Evolutionary conservation across 64 coral and sea anemone species (phyloP), one percentile per base, ranked within the genome.

Genomic region (Pachyseris speciosa): DNA sequence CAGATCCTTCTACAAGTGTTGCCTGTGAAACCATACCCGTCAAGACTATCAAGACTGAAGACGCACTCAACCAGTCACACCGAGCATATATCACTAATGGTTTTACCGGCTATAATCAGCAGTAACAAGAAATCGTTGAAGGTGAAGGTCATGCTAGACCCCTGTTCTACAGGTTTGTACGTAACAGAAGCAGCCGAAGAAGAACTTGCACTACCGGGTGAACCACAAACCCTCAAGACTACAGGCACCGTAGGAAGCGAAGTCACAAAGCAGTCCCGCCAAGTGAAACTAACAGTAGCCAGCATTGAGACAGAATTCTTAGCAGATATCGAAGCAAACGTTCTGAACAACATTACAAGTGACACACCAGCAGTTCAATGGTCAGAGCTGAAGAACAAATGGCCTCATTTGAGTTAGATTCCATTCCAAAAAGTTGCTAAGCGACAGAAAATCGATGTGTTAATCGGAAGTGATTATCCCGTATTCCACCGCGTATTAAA

Each of bases 101-200:
- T 94, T 36, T 43, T 94, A 5, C n/a, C n/a, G n/a, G 83, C 84
- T 7, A 17, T 78, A 47, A 86, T 87, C 45, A 86, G 47, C 1
- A 91, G 84, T 24, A 25, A 67, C 0, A 44, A 83, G 3, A 84
- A 83, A 44, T 52, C 29, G 60, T 58, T 93, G 71, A 44, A 37
- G 47, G 91, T 86, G 7, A 93, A 89, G n/a, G 77, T 89, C 19
- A 94, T 94, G 92, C 42, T 89, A 72, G 92, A 88, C 17, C 67
- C 77, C 8, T 94, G 92, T 16, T 89, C 86, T 13, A 84, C 85
- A 0, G 44, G 92, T 37, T 94, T 67, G 16, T 94, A 89, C 66
- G 48, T 90, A 9, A 85, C 86, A 20, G 37, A 90, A 65, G 87
- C 37, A 2, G 92, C 86, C 17, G 86, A 55, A 10, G 68, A 89